phyloP scores from a whole-genome alignment of 2,888 invertebrate species.

The Hirtodrosophila duncani region DNA sequence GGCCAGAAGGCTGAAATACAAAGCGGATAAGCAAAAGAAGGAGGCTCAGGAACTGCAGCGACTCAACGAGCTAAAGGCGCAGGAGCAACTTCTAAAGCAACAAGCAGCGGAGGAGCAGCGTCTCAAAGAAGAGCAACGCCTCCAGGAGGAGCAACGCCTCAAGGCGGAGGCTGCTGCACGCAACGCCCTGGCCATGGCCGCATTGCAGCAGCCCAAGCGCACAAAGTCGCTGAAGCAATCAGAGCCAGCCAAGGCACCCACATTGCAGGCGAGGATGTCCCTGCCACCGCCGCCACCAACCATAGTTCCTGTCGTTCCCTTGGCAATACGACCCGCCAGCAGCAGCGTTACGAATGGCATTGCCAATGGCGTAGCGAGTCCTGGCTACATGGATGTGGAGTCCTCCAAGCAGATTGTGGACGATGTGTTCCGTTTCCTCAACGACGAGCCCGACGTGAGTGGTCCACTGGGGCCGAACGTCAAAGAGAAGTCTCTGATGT shows the following conservation, averaged over 20 bases:
- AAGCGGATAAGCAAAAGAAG: constrained; percentile 76
- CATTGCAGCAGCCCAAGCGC: constrained; percentile 84
- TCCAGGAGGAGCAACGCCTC: constrained; percentile 81
- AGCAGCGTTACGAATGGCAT: constrained; percentile 23
- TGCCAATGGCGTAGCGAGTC: constrained; percentile 44
- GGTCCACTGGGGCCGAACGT: constrained; percentile 77
- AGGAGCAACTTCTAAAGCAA: constrained; percentile 4
- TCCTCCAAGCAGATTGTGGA: constrained; percentile 83
- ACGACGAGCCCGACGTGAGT: constrained; percentile 79
- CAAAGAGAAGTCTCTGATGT: constrained; percentile 77
- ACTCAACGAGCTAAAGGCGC: constrained; percentile 5
- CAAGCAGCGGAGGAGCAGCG: constrained; percentile 9
- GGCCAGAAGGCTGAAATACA: constrained; percentile 61
- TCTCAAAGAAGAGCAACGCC: constrained; percentile 33
- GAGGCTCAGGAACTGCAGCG: constrained; percentile 74
- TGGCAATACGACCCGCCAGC: constrained; percentile 23
- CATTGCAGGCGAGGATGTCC: constrained; percentile 46
- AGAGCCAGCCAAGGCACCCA: constrained; percentile 43
- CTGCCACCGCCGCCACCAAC: constrained; percentile 48
- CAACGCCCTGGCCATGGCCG: constrained; percentile 84
- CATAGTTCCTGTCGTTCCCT: constrained; percentile 7
- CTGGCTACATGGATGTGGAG: constrained; percentile 74
- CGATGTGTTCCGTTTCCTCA: constrained; percentile 84
- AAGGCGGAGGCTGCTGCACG: constrained; percentile 83
- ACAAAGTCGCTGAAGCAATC: constrained; percentile 80